A percentile compares a stretch with the other conserved stretches of the same genome.
Evolutionary conservation across 2,113 vertebrate species (phyloP).

Genomic region (Atherinomorus stipes): DNA sequence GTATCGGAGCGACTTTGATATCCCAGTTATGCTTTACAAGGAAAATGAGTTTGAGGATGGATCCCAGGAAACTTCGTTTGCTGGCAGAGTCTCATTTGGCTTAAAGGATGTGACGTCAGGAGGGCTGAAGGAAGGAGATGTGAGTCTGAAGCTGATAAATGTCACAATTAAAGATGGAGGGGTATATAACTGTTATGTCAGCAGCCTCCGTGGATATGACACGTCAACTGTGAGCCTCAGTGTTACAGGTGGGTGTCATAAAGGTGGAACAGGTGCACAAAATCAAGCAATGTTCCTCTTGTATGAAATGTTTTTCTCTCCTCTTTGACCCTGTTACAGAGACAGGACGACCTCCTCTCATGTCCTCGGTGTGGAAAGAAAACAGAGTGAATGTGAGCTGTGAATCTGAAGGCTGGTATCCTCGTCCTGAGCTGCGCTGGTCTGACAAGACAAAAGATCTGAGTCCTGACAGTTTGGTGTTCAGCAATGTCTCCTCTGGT

Average conservation of each 20-base stretch:
- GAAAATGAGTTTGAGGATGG: not conserved
- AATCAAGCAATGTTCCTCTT: not conserved
- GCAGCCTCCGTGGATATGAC: conserved; percentile 47
- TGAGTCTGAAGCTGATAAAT: conserved; percentile 68
- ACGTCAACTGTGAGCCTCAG: not conserved
- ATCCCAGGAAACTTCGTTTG: not conserved
- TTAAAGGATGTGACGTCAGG: conserved; percentile 29
- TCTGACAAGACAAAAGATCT: not conserved
- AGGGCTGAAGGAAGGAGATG: conserved; percentile 60
- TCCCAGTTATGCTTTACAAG: conserved; percentile 27
- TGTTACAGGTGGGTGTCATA: conserved; percentile 64
- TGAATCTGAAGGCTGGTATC: conserved; percentile 75
- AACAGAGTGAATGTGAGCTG: conserved; percentile 71
- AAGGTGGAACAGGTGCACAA: not conserved
- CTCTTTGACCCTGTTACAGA: conserved; percentile 9
- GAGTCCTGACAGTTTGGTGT: not conserved
- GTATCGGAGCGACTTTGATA: conserved; percentile 27
- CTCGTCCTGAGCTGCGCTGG: conserved; percentile 67
- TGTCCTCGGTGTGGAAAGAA: conserved; percentile 26
- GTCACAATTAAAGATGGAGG: conserved; percentile 50
- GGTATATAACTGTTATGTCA: conserved; percentile 67
- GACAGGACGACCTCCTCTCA: conserved; percentile 45
- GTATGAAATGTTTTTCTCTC: not conserved
- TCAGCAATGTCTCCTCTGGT: not conserved
- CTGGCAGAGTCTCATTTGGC: conserved; percentile 58